phyloP scores from a whole-genome alignment of 1,140 invertebrate species.

The Penaeus indicus region DNA sequence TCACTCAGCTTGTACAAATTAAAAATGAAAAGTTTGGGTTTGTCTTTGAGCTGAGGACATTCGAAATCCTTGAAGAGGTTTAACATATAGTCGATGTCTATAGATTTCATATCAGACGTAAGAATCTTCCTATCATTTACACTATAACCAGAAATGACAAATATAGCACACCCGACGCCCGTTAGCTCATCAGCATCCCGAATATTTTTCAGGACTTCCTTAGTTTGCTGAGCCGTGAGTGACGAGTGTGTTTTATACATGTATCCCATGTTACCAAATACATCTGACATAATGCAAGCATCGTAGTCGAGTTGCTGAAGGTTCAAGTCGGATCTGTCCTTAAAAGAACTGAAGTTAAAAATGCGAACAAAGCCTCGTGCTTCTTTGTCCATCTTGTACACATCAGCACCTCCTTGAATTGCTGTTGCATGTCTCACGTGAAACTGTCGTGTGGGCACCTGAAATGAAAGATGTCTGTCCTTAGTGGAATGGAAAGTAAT shows the following conservation, averaged over 20 bases:
- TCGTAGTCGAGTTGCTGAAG: no score
- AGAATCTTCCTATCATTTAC: constrained; percentile 6
- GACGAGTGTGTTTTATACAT: background rate
- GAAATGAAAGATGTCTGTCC: no score
- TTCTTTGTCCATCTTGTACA: no score
- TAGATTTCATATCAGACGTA: constrained; percentile 31
- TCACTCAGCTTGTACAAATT: constrained; percentile 23
- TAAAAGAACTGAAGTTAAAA: no score
- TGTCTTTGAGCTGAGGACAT: constrained; percentile 41
- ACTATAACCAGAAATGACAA: constrained; percentile 26
- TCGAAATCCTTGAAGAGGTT: constrained; percentile 36
- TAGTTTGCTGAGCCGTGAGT: background rate
- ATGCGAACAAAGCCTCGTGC: no score
- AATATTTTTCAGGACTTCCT: background rate
- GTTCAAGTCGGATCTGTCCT: no score
- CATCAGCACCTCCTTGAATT: no score
- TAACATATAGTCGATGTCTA: constrained; percentile 21
- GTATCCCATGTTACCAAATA: background rate
- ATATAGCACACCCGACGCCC: background rate
- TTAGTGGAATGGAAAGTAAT: no score
- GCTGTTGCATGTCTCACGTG: no score
- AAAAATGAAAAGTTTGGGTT: constrained; percentile 48
- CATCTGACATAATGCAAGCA: background rate
- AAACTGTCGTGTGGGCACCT: no score
- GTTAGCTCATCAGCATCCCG: background rate